These are phyloP conservation scores for Limnephilus auricula DNA, from an alignment of 2,888 invertebrate genomes.

Conservation along the genomic window DNA sequence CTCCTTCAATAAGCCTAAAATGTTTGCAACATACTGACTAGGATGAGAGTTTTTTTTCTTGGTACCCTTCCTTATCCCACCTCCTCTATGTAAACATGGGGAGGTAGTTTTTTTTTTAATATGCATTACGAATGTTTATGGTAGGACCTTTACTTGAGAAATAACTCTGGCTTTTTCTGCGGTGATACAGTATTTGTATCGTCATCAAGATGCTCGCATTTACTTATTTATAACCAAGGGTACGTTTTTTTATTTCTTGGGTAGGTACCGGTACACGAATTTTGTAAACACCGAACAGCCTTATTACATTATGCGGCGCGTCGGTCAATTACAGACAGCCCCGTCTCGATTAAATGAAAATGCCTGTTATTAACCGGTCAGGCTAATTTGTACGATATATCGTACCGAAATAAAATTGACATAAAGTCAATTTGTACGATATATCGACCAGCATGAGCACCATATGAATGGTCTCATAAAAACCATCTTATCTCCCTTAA, in stretches of 20 bases:
- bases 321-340: not conserved
- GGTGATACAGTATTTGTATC: not conserved
- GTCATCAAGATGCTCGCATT: not conserved
- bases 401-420: too few species aligned
- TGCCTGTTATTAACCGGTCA: not conserved
- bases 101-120: too few species aligned
- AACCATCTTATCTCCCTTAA: too few species aligned
- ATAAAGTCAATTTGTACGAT: too few species aligned
- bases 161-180: not conserved
- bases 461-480: too few species aligned
- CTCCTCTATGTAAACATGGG: not conserved
- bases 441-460: too few species aligned
- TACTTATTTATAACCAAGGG: not conserved
- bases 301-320: not conserved
- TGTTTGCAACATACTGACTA: not conserved
- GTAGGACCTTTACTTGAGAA: not conserved
- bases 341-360: slow-evolving; percentile 16
- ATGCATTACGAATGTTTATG: not conserved
- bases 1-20: not conserved
- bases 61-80: not conserved
- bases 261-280: not conserved
- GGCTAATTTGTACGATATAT: too few species aligned
- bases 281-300: not conserved
- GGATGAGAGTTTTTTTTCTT: not conserved
- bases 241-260: not conserved